These are phyloP conservation scores for Pelusios castaneus DNA, from an alignment of 2,113 vertebrate genomes.

Conservation along the genomic window DNA sequence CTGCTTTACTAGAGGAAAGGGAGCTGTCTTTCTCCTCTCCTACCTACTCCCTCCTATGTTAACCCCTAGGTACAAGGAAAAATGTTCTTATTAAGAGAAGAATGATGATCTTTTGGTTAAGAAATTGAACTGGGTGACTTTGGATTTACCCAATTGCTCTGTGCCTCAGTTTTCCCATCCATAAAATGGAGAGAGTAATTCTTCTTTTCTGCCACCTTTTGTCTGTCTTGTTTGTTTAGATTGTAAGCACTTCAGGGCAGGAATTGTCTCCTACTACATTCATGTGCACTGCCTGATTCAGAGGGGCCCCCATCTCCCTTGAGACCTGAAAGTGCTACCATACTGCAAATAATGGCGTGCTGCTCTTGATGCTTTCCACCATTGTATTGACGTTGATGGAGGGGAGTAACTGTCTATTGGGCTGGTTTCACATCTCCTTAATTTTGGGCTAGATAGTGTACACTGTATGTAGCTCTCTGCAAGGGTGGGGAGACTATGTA, in stretches of 20 bases:
- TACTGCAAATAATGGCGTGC: not conserved
- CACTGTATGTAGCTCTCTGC: not conserved
- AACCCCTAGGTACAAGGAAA: not conserved
- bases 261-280: not conserved
- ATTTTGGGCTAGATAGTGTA: not conserved
- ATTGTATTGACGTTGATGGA: rapidly evolving
- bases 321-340: not conserved
- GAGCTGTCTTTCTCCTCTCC: not conserved
- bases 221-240: not conserved
- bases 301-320: not conserved
- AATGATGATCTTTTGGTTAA: not conserved
- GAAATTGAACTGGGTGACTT: not conserved
- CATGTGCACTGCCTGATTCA: not conserved
- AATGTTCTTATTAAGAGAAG: not conserved
- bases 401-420: not conserved
- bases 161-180: not conserved
- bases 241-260: not conserved
- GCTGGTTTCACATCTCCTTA: not conserved
- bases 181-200: not conserved
- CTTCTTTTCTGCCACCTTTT: not conserved
- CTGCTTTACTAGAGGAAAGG: not conserved
- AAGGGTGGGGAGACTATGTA: not conserved
- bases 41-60: not conserved
- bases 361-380: not conserved
- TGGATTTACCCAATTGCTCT: not conserved